Evolutionary conservation across 2,113 vertebrate genomes (phyloP).

Genomic region (Pogonocichla stellata): DNA sequence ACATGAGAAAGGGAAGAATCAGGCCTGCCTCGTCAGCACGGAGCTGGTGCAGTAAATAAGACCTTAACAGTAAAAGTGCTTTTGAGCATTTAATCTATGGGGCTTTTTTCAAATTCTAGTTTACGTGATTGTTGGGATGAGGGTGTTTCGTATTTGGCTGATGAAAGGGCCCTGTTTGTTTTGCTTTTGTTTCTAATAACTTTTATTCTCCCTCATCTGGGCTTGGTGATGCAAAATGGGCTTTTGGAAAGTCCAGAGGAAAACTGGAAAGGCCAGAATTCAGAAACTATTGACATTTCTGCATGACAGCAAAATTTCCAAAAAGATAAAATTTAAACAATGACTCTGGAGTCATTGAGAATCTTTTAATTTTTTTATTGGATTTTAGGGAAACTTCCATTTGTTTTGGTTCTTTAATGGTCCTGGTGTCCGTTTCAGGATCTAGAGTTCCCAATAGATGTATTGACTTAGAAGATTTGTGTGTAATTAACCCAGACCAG

Average conservation of each 20-base stretch:
- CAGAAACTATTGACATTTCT: neutral
- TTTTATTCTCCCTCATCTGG: neutral
- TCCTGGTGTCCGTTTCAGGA: neutral
- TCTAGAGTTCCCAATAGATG: neutral
- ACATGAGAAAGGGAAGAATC: slow-evolving; percentile 54
- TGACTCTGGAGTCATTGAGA: neutral
- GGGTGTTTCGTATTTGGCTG: neutral
- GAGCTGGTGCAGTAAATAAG: slow-evolving; percentile 19
- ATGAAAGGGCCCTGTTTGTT: neutral
- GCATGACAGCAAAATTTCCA: neutral
- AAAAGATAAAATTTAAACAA: neutral
- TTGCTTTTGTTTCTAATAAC: neutral
- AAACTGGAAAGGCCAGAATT: neutral
- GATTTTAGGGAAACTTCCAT: neutral
- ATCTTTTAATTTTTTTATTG: neutral
- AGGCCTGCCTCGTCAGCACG: neutral
- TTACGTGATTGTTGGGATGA: neutral
- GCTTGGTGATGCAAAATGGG: neutral
- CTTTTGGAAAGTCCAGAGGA: neutral
- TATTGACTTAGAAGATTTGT: neutral
- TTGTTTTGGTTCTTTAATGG: neutral
- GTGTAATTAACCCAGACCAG: neutral
- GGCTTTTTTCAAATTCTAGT: neutral
- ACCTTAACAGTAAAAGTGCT: slow-evolving; percentile 2
- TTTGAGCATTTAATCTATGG: neutral